These are phyloP conservation scores for Empis livida DNA, from an alignment of 2,888 invertebrate species.

Conservation along the genomic window DNA sequence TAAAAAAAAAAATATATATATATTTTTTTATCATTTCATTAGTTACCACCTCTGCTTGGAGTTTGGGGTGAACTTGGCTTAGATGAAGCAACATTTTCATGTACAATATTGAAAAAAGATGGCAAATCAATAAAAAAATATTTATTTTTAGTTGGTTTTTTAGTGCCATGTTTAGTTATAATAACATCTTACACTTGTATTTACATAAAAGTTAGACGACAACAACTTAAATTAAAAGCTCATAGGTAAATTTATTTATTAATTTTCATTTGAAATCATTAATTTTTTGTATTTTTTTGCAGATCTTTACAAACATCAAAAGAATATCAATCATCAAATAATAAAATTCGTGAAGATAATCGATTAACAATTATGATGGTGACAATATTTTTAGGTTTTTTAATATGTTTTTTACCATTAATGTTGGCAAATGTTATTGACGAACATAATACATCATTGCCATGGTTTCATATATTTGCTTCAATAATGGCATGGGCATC, in stretches of 20 bases:
- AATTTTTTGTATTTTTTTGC: background rate
- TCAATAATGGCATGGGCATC: constrained; percentile 84
- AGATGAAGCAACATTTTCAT: constrained; percentile 69
- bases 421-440: constrained; percentile 82
- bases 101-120: constrained; percentile 70
- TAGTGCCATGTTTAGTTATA: constrained; percentile 73
- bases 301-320: constrained; percentile 26
- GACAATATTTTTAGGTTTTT: constrained; percentile 74
- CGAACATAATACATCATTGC: constrained; percentile 54
- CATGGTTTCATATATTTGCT: constrained; percentile 67
- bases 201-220: constrained; percentile 62
- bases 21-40: constrained; percentile 21
- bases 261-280: constrained; percentile 16
- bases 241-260: constrained; percentile 49
- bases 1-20: too few species aligned
- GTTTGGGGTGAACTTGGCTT: constrained; percentile 77
- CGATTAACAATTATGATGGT: constrained; percentile 78
- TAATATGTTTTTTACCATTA: constrained; percentile 74
- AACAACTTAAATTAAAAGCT: constrained; percentile 57
- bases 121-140: constrained; percentile 72
- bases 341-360: constrained; percentile 52
- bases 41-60: constrained; percentile 67
- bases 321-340: constrained; percentile 16
- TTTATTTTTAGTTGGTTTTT: constrained; percentile 69
- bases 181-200: constrained; percentile 77